A percentile compares a stretch with the other conserved stretches of the same genome.
Evolutionary conservation across 2,888 invertebrate species (phyloP).

Genomic region (Sinodicranocentrus sp.): DNA sequence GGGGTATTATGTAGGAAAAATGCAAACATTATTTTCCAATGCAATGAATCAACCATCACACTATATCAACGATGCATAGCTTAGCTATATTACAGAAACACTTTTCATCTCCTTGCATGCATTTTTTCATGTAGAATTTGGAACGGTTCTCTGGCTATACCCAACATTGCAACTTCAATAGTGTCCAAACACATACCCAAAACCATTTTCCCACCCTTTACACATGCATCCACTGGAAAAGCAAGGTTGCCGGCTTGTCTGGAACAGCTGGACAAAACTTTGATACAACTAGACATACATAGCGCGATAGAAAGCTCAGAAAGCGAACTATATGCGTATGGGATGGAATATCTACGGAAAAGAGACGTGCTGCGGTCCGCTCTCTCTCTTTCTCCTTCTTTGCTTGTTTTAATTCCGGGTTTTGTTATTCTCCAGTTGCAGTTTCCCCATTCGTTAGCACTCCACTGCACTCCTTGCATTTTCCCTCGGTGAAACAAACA

Average conservation of each 20-base stretch:
- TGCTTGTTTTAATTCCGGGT: constrained; percentile 39
- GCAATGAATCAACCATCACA: constrained; percentile 46
- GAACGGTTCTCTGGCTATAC: no score
- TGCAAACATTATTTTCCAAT: constrained; percentile 48
- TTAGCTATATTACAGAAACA: background rate
- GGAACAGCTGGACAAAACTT: constrained; percentile 60
- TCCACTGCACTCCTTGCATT: constrained; percentile 18
- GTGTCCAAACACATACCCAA: background rate
- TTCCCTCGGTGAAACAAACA: no score
- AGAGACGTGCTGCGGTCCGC: constrained; percentile 42
- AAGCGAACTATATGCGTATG: constrained; percentile 33
- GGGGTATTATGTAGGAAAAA: constrained; percentile 36
- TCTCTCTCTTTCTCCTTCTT: background rate
- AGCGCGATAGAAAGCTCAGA: background rate
- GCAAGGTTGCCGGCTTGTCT: constrained; percentile 72
- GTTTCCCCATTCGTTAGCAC: constrained; percentile 13
- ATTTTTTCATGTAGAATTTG: no score
- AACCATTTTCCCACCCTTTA: constrained; percentile 69
- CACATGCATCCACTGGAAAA: constrained; percentile 13
- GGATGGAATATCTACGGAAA: background rate
- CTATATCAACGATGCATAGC: background rate
- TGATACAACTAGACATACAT: constrained; percentile 1
- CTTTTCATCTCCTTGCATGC: background rate
- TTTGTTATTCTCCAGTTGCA: constrained; percentile 49
- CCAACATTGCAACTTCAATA: background rate